Base-by-base conservation (phyloP, 2,888 invertebrate genomes). In the Clepsis dumicolana region DNA sequence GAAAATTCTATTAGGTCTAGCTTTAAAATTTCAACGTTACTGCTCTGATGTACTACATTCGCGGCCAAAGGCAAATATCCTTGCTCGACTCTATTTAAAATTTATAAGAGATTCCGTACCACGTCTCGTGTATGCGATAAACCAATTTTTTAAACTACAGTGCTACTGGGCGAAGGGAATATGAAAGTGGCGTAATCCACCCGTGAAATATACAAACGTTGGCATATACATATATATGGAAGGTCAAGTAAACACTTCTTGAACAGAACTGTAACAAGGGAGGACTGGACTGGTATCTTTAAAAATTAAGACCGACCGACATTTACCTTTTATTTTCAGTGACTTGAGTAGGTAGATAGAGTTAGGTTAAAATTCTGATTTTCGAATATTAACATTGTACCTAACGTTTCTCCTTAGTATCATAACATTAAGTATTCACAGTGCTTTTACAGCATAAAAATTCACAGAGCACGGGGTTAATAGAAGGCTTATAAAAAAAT, bases 21-120 rank as follows among this genome's bases (percentile, higher is more conserved):
- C 75, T 73, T 76, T 75, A 78, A 80, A 83, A 81, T 82, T 82
- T 80, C 83, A 77, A 73, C 78, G 80, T 78, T 85, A 85, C 85
- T 82, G 81, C 84, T 71, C 61, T 54, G 67, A 71, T 71, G 62
- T 71, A 64, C 68, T 41, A 54, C 69, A 50, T 64, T 66, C 67
- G 79, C 77, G 74, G 74, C 77, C 76, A 72, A 77, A 85, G 77
- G 85, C 86, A 88, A 88, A 89, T 87, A 86, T 82, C 77, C 77
- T 72, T 74, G 77, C 80, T 81, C 78, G 75, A 76, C 76, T 75
- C 77, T 80, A 85, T 91, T 82, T 84, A 91, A 90, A 90, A 91
- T 91, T 88, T 88, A 91, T 87, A 88, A 81, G 82, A 84, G 81
- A 82, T 82, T 83, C 84, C 80, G 75, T 80, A 83, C 80, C 81